Conservation (phyloP, 2,113 vertebrate genomes). For the Salminus brasiliensis region DNA sequence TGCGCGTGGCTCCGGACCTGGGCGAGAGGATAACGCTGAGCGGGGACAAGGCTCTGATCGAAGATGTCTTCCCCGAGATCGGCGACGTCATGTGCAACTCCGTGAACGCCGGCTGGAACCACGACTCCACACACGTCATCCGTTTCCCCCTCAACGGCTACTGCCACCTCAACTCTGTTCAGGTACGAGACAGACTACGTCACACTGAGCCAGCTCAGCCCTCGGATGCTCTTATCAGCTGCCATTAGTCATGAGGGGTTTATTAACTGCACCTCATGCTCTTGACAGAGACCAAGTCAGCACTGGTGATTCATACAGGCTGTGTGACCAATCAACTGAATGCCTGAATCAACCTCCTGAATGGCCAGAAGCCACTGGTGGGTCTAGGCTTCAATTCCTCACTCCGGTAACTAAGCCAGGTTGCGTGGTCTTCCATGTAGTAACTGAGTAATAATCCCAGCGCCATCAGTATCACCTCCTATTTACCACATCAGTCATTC, state of each 20-base stretch:
- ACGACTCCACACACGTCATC: constrained; percentile 96
- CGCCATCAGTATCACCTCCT: too few relatives aligned
- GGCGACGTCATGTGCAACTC: constrained; percentile 98
- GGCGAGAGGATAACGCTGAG: constrained; percentile 96
- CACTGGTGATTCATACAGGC: too few relatives aligned
- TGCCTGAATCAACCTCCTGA: neutral
- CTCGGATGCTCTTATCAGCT: neutral
- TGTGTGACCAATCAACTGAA: too few relatives aligned
- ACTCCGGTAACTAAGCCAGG: too few relatives aligned
- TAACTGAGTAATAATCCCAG: neutral
- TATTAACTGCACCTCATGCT: neutral
- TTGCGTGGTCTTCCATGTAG: too few relatives aligned
- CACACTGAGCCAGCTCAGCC: neutral
- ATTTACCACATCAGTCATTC: too few relatives aligned
- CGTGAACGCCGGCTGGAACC: constrained; percentile 86
- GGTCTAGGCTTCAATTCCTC: neutral
- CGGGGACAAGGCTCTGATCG: constrained; percentile 95
- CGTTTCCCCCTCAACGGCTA: constrained; percentile 96
- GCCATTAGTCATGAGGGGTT: neutral
- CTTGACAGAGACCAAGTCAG: neutral
- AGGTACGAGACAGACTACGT: constrained; percentile 74
- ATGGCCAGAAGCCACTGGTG: neutral
- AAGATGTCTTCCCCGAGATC: constrained; percentile 96
- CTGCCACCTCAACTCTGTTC: constrained; percentile 98
- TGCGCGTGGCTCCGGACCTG: constrained; percentile 93